Evolutionary conservation across 2,113 vertebrate species (phyloP).

Genomic region (Synchiropus splendidus): DNA sequence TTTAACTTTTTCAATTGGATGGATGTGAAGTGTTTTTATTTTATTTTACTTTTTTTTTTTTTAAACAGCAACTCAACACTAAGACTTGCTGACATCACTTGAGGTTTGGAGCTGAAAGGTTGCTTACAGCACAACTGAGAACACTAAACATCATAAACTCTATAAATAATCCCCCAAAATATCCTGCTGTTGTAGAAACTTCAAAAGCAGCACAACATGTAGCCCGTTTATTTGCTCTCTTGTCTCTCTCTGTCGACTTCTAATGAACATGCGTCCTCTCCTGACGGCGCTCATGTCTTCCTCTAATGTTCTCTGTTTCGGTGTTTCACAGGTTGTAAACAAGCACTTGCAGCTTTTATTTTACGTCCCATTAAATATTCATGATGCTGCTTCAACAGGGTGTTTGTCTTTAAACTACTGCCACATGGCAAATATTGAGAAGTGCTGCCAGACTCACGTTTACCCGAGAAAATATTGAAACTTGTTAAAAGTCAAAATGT

Average conservation of each 20-base stretch:
- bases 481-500: conserved; percentile 3
- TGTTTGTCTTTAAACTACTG: conserved; percentile 47
- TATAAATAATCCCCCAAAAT: too few species aligned
- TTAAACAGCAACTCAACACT: too few species aligned
- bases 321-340: conserved; percentile 52
- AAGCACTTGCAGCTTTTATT: conserved; percentile 37
- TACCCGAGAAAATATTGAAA: conserved; percentile 14
- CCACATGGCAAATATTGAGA: conserved; percentile 30
- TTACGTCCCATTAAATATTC: conserved; percentile 54
- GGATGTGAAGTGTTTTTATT: too few species aligned
- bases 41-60: too few species aligned
- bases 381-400: conserved; percentile 44
- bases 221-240: conserved; percentile 20
- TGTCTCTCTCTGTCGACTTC: conserved; percentile 11
- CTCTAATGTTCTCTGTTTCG: conserved; percentile 32
- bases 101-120: too few species aligned
- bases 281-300: conserved; percentile 15
- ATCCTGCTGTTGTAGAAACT: background rate
- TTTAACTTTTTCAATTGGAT: too few species aligned
- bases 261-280: conserved; percentile 21
- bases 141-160: too few species aligned
- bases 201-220: background rate
- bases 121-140: too few species aligned
- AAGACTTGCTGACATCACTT: too few species aligned
- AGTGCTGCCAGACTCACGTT: conserved; percentile 12